phyloP scores from a whole-genome alignment of 2,888 invertebrate genomes.

The Iphiclides podalirius region DNA sequence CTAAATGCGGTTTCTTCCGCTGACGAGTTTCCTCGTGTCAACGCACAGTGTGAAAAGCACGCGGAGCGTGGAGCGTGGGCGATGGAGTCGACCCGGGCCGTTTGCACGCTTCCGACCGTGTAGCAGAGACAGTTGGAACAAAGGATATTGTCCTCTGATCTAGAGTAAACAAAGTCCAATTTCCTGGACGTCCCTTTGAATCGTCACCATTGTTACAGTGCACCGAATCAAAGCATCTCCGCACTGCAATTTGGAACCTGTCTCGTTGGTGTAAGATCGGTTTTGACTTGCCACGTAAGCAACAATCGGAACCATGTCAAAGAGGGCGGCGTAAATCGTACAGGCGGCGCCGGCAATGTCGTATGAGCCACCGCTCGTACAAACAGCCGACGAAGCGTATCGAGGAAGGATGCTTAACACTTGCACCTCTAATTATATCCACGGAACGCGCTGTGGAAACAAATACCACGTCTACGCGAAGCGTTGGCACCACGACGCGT shows the following conservation, averaged over 20 bases:
- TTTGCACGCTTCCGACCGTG: constrained; percentile 62
- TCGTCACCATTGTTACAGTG: constrained; percentile 25
- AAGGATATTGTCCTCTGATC: constrained; percentile 68
- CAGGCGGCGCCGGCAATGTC: constrained; percentile 74
- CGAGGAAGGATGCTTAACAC: constrained; percentile 75
- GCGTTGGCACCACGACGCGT: constrained; percentile 1
- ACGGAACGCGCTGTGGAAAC: constrained; percentile 59
- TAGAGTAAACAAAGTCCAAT: constrained; percentile 73
- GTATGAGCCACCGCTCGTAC: constrained; percentile 60
- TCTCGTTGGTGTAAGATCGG: constrained; percentile 26
- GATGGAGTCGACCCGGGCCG: constrained; percentile 59
- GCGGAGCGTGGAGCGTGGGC: constrained; percentile 48
- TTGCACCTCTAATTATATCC: constrained; percentile 75
- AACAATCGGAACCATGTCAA: constrained; percentile 41
- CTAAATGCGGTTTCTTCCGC: constrained; percentile 77
- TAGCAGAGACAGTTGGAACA: constrained; percentile 55
- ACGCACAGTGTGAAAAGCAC: constrained; percentile 59
- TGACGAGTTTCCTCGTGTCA: constrained; percentile 75
- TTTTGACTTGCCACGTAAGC: no score
- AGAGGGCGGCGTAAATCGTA: constrained; percentile 51
- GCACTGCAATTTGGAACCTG: constrained; percentile 33
- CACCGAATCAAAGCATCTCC: neutral
- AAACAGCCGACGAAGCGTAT: constrained; percentile 67
- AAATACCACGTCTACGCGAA: constrained; percentile 54
- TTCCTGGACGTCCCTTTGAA: constrained; percentile 63